These are phyloP conservation scores for Notocelia uddmanniana DNA, from an alignment of 2,888 invertebrate species.

Conservation along the genomic window DNA sequence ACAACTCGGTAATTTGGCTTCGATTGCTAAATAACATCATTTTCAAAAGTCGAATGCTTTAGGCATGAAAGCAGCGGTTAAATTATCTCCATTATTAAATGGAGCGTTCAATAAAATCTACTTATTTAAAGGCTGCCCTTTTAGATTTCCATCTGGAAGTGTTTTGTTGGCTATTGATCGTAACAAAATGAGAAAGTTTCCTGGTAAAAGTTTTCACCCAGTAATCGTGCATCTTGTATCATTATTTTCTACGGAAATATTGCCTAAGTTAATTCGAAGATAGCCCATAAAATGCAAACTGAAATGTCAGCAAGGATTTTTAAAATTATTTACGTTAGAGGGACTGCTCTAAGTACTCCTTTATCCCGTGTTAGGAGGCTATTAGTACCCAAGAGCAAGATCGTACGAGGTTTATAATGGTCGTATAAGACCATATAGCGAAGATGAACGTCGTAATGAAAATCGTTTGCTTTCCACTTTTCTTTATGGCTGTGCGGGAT, in stretches of 20 bases:
- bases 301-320: slow-evolving; percentile 5
- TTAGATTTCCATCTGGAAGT: slow-evolving; percentile 20
- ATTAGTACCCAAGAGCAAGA: slow-evolving; percentile 42
- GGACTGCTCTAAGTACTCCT: slow-evolving; percentile 24
- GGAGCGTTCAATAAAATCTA: slow-evolving; percentile 29
- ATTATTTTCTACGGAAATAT: slow-evolving; percentile 4
- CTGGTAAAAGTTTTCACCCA: not conserved
- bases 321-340: slow-evolving; percentile 13
- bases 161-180: slow-evolving; percentile 25
- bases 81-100: slow-evolving; percentile 40
- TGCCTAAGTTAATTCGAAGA: too few relatives aligned
- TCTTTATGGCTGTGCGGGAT: slow-evolving; percentile 32
- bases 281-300: not conserved
- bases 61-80: slow-evolving; percentile 23
- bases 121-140: slow-evolving; percentile 3
- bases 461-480: slow-evolving; percentile 46
- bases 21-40: slow-evolving; percentile 68
- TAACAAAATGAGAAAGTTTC: slow-evolving; percentile 14
- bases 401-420: slow-evolving; percentile 41
- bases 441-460: slow-evolving; percentile 46
- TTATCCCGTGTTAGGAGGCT: slow-evolving; percentile 39
- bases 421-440: slow-evolving; percentile 38
- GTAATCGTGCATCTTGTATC: not conserved
- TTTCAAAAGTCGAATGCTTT: slow-evolving; percentile 51
- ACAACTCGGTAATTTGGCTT: slow-evolving; percentile 58